Evolutionary conservation across 1,140 invertebrate species (phyloP).

Genomic region (Lepidurus packardi): DNA sequence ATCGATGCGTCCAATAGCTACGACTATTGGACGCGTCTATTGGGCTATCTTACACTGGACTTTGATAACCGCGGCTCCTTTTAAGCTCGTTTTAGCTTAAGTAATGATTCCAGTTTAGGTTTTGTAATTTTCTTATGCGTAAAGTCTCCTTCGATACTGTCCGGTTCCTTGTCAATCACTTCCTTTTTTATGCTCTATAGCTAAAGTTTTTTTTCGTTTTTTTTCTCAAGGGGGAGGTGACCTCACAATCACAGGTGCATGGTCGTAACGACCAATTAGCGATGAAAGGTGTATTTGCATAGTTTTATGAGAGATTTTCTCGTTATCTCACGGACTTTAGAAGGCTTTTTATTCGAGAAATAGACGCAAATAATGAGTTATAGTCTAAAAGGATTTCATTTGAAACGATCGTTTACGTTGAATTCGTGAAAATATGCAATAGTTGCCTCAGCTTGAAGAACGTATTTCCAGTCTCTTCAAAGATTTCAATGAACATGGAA

Average conservation of each 20-base stretch:
- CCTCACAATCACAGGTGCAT: not conserved
- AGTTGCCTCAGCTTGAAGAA: not conserved
- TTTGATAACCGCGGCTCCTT: too few relatives aligned
- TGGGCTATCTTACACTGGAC: too few relatives aligned
- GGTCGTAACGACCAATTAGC: not conserved
- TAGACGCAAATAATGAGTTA: too few relatives aligned
- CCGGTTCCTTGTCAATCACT: too few relatives aligned
- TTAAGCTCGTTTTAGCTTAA: too few relatives aligned
- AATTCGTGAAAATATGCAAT: not conserved
- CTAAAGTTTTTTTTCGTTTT: not conserved
- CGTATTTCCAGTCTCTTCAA: not conserved
- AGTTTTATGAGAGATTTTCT: not conserved
- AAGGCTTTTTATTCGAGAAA: too few relatives aligned
- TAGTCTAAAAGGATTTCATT: not conserved
- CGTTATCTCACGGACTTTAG: not conserved
- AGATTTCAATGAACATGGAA: not conserved
- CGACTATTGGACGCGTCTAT: not conserved
- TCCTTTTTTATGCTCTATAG: not conserved
- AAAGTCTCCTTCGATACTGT: too few relatives aligned
- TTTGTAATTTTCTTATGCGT: too few relatives aligned
- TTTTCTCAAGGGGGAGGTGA: not conserved
- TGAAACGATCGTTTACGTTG: not conserved
- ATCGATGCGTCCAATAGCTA: not conserved
- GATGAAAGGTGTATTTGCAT: not conserved
- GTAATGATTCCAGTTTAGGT: too few relatives aligned